A percentile compares a stretch with the other conserved stretches of the same genome.
Evolutionary conservation across 2,113 vertebrate genomes (phyloP).

Genomic region (Charina bottae): DNA sequence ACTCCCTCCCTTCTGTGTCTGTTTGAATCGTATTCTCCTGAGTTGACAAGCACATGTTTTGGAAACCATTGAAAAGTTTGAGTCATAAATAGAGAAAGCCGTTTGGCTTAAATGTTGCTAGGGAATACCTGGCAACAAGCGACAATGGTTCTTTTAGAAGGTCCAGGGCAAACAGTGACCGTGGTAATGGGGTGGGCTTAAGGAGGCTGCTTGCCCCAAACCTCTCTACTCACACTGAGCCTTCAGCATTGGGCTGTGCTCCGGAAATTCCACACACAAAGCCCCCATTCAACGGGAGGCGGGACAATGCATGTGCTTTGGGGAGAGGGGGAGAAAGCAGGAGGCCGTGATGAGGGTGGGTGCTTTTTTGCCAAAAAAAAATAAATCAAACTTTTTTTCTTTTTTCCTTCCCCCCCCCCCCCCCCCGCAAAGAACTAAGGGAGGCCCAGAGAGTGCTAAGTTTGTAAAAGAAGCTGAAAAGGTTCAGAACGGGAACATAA

Average conservation of each 20-base stretch:
- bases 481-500: constrained; percentile 80
- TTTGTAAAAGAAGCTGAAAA: constrained; percentile 81
- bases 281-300: constrained; percentile 78
- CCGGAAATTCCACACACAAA: constrained; percentile 84
- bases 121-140: constrained; percentile 84
- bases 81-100: constrained; percentile 81
- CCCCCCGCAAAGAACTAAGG: constrained; percentile 64
- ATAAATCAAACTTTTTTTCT: constrained; percentile 59
- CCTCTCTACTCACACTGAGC: constrained; percentile 75
- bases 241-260: constrained; percentile 81
- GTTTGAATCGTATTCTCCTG: constrained; percentile 78
- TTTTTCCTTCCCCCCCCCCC: too few relatives aligned
- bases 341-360: constrained; percentile 52
- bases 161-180: constrained; percentile 85
- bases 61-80: constrained; percentile 84
- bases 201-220: constrained; percentile 76
- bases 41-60: constrained; percentile 84
- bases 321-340: constrained; percentile 48
- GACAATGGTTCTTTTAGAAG: constrained; percentile 85
- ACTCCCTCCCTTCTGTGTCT: constrained; percentile 63
- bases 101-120: constrained; percentile 86
- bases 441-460: constrained; percentile 73
- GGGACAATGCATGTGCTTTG: constrained; percentile 80
- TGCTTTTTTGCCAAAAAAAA: constrained; percentile 63
- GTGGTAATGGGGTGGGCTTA: constrained; percentile 85